These are phyloP conservation scores for Melanargia galathea DNA, from an alignment of 2,888 invertebrate genomes.

Conservation along the genomic window DNA sequence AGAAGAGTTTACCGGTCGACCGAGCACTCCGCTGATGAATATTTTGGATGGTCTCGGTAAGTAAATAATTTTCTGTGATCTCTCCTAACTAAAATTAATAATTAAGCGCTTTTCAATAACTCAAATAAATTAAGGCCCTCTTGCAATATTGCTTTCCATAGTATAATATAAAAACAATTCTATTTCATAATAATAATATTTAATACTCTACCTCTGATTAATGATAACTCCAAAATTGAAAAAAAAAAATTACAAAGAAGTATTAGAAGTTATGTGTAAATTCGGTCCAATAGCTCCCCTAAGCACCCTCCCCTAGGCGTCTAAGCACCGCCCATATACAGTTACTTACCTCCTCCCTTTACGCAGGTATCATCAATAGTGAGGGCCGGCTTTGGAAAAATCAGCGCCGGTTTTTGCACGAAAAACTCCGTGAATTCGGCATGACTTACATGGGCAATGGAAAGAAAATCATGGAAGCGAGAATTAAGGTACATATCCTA, in stretches of 20 bases:
- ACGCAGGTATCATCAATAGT: slow-evolving; percentile 93
- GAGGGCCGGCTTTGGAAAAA: slow-evolving; percentile 95
- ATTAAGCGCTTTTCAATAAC: background rate
- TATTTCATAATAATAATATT: too few species aligned
- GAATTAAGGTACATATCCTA: slow-evolving; percentile 86
- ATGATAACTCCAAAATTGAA: background rate
- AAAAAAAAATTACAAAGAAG: background rate
- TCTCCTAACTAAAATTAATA: background rate
- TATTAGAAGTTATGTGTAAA: background rate
- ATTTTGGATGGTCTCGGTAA: slow-evolving; percentile 95
- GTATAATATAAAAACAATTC: background rate
- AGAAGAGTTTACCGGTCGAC: slow-evolving; percentile 94
- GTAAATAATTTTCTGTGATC: slow-evolving; percentile 49
- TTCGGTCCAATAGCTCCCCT: background rate
- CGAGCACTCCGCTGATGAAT: slow-evolving; percentile 92
- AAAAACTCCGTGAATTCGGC: slow-evolving; percentile 91
- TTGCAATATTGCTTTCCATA: background rate
- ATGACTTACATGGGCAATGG: slow-evolving; percentile 93
- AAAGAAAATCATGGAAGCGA: slow-evolving; percentile 90
- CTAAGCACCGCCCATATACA: slow-evolving; percentile 64
- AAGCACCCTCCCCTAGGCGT: too few species aligned
- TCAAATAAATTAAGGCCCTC: background rate
- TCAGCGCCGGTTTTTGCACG: slow-evolving; percentile 93
- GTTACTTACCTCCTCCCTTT: slow-evolving; percentile 49
- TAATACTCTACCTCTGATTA: background rate